phyloP scores from a whole-genome alignment of 2,888 invertebrate species.

The Copidosoma aretas region DNA sequence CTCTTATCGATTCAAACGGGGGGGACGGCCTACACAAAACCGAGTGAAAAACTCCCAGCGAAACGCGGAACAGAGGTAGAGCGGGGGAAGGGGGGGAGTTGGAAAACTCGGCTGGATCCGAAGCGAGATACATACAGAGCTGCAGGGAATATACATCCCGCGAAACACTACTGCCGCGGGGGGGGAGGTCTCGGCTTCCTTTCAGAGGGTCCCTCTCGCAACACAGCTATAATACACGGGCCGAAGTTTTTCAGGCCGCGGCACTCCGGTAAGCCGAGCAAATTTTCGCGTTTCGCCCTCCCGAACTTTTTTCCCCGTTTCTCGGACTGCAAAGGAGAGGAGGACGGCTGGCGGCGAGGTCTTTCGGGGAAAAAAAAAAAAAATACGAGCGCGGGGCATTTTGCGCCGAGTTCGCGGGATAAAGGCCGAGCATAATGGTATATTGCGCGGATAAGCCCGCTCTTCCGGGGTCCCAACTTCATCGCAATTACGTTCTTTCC shows the following conservation, averaged over 20 bases:
- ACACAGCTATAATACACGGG: too few species aligned
- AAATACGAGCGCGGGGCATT: constrained; percentile 16
- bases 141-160: constrained; percentile 3
- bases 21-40: constrained; percentile 44
- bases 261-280: constrained; percentile 13
- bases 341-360: background rate
- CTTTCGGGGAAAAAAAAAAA: too few species aligned
- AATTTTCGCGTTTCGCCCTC: constrained; percentile 32
- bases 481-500: constrained; percentile 20
- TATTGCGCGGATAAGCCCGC: constrained; percentile 7
- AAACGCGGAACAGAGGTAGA: constrained; percentile 7
- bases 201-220: constrained; percentile 28
- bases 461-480: constrained; percentile 8
- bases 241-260: constrained; percentile 22
- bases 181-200: constrained; percentile 20
- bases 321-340: background rate
- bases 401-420: constrained; percentile 9
- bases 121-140: constrained; percentile 38
- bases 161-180: constrained; percentile 22
- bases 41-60: constrained; percentile 32
- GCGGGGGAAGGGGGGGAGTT: constrained; percentile 40
- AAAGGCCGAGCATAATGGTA: constrained; percentile 14
- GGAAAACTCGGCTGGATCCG: constrained; percentile 42
- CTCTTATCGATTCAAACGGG: constrained; percentile 52
- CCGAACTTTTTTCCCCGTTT: background rate